Percentiles rank a stretch among this genome's conserved stretches.
Conservation (phyloP, 2,797 vertebrate genomes). For the Manis crassicaudata region DNA sequence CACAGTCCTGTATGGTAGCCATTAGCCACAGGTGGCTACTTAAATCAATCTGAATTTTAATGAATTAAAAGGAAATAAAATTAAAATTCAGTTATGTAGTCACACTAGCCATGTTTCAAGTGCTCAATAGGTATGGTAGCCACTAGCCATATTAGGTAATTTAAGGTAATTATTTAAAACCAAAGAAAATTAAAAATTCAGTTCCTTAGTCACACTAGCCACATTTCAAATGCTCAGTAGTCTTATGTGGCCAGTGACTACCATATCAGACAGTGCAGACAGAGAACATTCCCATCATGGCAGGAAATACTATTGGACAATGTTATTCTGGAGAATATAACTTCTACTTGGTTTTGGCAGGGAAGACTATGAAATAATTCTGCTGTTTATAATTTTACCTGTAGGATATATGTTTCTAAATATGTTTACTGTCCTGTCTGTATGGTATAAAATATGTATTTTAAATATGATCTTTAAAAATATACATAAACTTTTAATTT, state of each 20-base stretch:
- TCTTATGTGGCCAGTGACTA: not conserved
- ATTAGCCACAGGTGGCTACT: slow-evolving; percentile 34
- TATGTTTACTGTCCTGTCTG: not conserved
- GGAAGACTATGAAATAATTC: slow-evolving; percentile 31
- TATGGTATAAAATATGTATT: slow-evolving; percentile 15
- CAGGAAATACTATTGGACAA: not conserved
- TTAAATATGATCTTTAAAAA: not conserved
- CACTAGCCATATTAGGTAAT: not conserved
- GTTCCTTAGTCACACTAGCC: not conserved
- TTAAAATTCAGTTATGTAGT: not conserved
- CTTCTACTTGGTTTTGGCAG: not conserved
- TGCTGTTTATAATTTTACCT: slow-evolving; percentile 55
- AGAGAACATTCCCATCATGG: not conserved
- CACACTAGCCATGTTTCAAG: not conserved
- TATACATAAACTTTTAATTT: slow-evolving; percentile 10
- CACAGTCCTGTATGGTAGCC: not conserved
- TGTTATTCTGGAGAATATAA: not conserved
- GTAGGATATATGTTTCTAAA: slow-evolving; percentile 43
- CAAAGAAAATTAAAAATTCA: not conserved
- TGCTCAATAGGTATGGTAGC: not conserved
- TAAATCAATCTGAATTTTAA: slow-evolving; percentile 51
- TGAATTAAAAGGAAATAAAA: slow-evolving; percentile 52
- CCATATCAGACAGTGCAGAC: not conserved
- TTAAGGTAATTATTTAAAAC: slow-evolving; percentile 26
- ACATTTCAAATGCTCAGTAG: slow-evolving; percentile 1